Conservation (phyloP, 2,797 vertebrate species). For the Rhyacichthys aspro region DNA sequence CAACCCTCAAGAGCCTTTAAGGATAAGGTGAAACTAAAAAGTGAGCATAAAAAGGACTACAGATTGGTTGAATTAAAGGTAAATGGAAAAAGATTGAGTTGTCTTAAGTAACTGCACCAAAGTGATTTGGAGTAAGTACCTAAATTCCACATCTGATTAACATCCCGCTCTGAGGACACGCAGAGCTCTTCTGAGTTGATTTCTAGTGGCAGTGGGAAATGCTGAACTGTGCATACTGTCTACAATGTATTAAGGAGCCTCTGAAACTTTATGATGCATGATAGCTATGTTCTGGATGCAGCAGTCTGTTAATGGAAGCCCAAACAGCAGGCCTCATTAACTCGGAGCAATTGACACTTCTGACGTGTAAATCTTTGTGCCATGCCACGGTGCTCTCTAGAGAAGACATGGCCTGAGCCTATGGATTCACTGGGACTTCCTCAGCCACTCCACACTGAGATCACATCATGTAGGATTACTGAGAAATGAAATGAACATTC, state of each 20-base stretch:
- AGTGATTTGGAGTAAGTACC: too few relatives aligned
- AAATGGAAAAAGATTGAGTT: too few relatives aligned
- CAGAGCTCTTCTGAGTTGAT: constrained; percentile 32
- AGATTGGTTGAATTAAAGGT: too few relatives aligned
- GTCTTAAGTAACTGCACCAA: too few relatives aligned
- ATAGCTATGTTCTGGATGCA: constrained; percentile 38
- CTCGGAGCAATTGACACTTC: constrained; percentile 54
- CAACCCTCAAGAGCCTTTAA: too few relatives aligned
- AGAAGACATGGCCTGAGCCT: constrained; percentile 38
- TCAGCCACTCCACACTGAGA: constrained; percentile 23
- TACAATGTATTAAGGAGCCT: constrained; percentile 36
- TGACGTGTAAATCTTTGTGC: constrained; percentile 49
- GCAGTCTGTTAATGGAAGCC: constrained; percentile 57
- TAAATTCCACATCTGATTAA: too few relatives aligned
- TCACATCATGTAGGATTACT: constrained; percentile 49
- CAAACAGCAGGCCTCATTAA: constrained; percentile 68
- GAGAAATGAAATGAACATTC: constrained; percentile 44
- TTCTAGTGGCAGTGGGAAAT: constrained; percentile 29
- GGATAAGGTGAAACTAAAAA: too few relatives aligned
- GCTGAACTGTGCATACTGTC: constrained; percentile 51
- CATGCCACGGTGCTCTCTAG: constrained; percentile 20
- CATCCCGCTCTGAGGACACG: constrained; percentile 10
- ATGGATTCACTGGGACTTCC: constrained; percentile 51
- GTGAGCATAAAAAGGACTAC: too few relatives aligned
- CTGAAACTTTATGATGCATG: constrained; percentile 57